Conservation (phyloP, 2,888 invertebrate genomes). For the Pyrochroa serraticornis region DNA sequence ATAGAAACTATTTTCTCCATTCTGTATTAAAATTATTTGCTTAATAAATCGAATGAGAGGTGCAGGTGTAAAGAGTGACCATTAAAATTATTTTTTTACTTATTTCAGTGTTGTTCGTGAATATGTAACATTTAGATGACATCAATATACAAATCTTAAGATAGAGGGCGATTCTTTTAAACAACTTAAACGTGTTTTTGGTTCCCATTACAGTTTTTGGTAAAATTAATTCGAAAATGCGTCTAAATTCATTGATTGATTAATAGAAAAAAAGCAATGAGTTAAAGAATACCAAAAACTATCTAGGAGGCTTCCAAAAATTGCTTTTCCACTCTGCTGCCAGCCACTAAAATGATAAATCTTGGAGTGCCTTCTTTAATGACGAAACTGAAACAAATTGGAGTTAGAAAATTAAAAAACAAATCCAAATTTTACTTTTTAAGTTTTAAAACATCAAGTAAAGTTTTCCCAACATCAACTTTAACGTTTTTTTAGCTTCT, state of each 20-base stretch:
- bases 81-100: too few relatives aligned
- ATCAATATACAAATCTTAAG: neutral
- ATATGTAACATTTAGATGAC: too few relatives aligned
- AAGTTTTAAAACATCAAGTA: slow-evolving; percentile 65
- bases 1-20: too few relatives aligned
- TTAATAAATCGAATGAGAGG: too few relatives aligned
- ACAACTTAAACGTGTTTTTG: neutral
- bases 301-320: slow-evolving; percentile 62
- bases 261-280: neutral
- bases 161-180: neutral
- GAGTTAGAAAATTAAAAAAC: slow-evolving; percentile 19
- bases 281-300: slow-evolving; percentile 6
- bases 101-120: too few relatives aligned
- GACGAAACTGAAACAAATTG: slow-evolving; percentile 62
- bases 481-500: slow-evolving; percentile 64
- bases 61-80: too few relatives aligned
- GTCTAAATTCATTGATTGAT: neutral
- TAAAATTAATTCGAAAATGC: too few relatives aligned
- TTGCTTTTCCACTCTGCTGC: slow-evolving; percentile 63
- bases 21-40: too few relatives aligned
- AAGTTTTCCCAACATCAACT: slow-evolving; percentile 62
- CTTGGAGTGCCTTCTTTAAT: slow-evolving; percentile 71
- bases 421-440: slow-evolving; percentile 59
- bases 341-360: slow-evolving; percentile 66
- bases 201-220: too few relatives aligned